These are phyloP conservation scores for Acronicta leporina DNA, from an alignment of 2,888 invertebrate species.

Conservation along the genomic window DNA sequence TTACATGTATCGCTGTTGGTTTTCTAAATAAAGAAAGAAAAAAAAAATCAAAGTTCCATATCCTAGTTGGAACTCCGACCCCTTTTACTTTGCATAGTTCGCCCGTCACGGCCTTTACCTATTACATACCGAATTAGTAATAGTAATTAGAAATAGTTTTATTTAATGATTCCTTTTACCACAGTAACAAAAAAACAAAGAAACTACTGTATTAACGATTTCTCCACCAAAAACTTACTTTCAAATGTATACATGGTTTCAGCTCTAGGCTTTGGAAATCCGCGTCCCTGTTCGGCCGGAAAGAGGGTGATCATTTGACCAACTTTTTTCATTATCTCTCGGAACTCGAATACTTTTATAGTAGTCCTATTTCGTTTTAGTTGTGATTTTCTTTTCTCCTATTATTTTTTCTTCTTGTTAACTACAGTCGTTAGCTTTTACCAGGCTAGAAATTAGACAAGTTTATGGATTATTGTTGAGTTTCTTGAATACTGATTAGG, in stretches of 20 bases:
- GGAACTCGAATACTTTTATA: slow-evolving; percentile 79
- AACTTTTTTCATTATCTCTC: slow-evolving; percentile 86
- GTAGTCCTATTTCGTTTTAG: slow-evolving; percentile 80
- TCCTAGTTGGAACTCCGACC: too few relatives aligned
- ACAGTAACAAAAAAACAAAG: too few relatives aligned
- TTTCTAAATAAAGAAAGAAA: too few relatives aligned
- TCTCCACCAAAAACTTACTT: not conserved
- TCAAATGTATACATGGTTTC: slow-evolving; percentile 14
- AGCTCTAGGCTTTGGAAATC: slow-evolving; percentile 43
- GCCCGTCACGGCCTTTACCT: too few relatives aligned
- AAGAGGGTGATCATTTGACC: slow-evolving; percentile 80
- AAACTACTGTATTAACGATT: not conserved
- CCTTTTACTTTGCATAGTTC: too few relatives aligned
- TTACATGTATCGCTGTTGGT: too few relatives aligned
- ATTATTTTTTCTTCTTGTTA: slow-evolving; percentile 68
- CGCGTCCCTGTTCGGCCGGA: slow-evolving; percentile 64
- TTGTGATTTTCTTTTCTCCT: slow-evolving; percentile 71
- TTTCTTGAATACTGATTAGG: slow-evolving; percentile 39
- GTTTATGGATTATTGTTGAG: slow-evolving; percentile 42
- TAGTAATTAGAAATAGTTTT: too few relatives aligned
- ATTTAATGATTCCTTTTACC: too few relatives aligned
- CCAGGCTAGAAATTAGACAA: slow-evolving; percentile 62
- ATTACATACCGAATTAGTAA: too few relatives aligned
- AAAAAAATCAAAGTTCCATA: too few relatives aligned
- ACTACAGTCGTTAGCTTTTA: slow-evolving; percentile 75